Base-by-base conservation (phyloP, 2,797 vertebrate species). In the Lates japonicus region DNA sequence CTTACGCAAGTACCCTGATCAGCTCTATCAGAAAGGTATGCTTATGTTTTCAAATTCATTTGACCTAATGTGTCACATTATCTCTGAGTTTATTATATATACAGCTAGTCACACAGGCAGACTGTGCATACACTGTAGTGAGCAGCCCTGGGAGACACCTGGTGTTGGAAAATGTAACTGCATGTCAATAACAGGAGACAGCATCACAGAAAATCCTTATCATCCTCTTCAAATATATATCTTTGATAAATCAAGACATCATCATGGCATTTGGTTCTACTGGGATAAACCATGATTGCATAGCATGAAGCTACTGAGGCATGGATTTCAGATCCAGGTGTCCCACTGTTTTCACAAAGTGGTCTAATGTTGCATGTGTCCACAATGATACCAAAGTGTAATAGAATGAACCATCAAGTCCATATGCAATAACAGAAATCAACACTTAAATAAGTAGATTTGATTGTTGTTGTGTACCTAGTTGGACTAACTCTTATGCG, bases 131-230 rank as follows among this genome's bases (percentile, higher is more conserved):
- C 5, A 67, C 14, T 13, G 35, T 1, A 3, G 11, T 54, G 25
- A 17, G 70, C 49, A 85, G 22, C 35, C 64, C 62, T 83, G 76
- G 76, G 90, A 92, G 95, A 92, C 95, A 95, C 80, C 95, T 94
- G 89, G 90, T 94, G 95, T 85, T 85, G 29, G 73, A 81, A 83
- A 57, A 25, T 39, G 49, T 42, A 85, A 92, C 67, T 93, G 65
- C 88, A 91, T 16, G 17, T 64, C 7, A 76, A 65, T 70, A 66
- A 4, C 17, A 74, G 10, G 29, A 81, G 22, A 4, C 3, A 31
- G 8, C 55, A 46, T 14, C 39, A 65, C 11, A 75, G 42, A 12
- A n/a, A 2, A 2, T 57, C 11, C 11, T 33, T 25, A 59, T 13
- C 25, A 69, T 31, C 16, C 2, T 60, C 29, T 48, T 48, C 9